Evolutionary conservation across 2,888 invertebrate genomes (phyloP).

Genomic region (Amblyjoppa proteus): DNA sequence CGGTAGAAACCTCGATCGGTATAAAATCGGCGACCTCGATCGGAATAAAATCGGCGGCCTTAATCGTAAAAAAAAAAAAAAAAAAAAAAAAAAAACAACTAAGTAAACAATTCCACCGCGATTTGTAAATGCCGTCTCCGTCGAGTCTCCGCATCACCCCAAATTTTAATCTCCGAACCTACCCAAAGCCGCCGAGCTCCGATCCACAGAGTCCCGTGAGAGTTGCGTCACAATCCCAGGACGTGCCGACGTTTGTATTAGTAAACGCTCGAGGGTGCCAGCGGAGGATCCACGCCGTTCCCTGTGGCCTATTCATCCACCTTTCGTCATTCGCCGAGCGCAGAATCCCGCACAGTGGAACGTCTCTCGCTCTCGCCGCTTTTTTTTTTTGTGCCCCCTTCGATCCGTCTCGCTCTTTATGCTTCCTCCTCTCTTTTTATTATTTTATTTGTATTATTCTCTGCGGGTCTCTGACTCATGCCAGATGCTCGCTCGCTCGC

Average conservation of each 20-base stretch:
- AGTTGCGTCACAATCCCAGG: constrained; percentile 41
- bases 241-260: neutral
- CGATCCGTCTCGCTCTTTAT: constrained; percentile 27
- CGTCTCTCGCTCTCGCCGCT: constrained; percentile 21
- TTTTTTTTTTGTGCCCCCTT: neutral
- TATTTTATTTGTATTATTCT: constrained; percentile 49
- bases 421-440: constrained; percentile 44
- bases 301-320: constrained; percentile 31
- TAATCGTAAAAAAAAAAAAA: too few relatives aligned
- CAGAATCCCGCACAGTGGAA: constrained; percentile 27
- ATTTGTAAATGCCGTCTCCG: neutral
- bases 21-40: too few relatives aligned
- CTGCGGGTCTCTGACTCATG: constrained; percentile 74
- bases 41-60: too few relatives aligned
- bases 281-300: constrained; percentile 23
- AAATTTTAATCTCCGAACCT: constrained; percentile 12
- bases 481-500: constrained; percentile 73
- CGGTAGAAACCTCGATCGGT: too few relatives aligned
- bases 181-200: neutral
- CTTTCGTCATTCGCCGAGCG: constrained; percentile 46
- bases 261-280: constrained; percentile 44
- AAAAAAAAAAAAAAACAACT: too few relatives aligned
- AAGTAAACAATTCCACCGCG: too few relatives aligned
- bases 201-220: constrained; percentile 26
- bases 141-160: neutral